These are phyloP conservation scores for Novumbra hubbsi DNA, from an alignment of 2,797 vertebrate species.

Conservation along the genomic window DNA sequence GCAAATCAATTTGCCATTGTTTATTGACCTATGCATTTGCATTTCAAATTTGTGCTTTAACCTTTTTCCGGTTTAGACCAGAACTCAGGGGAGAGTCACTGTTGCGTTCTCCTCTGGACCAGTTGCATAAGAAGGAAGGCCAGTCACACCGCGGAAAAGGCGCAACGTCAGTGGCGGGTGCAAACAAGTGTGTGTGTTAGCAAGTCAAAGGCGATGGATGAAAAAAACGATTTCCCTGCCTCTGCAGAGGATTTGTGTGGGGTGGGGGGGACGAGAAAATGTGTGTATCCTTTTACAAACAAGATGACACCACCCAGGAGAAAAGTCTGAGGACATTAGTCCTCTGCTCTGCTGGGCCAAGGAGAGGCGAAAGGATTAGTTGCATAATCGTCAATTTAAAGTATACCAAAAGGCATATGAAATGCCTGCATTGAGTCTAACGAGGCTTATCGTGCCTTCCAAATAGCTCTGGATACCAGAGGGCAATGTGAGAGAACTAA, in stretches of 20 bases:
- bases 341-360: neutral
- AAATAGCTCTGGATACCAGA: constrained; percentile 12
- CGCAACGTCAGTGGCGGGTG: neutral
- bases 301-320: neutral
- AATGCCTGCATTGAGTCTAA: constrained; percentile 7
- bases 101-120: neutral
- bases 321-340: neutral
- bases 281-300: neutral
- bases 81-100: neutral
- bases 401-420: constrained; percentile 8
- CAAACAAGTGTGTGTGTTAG: constrained; percentile 1
- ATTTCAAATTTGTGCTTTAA: neutral
- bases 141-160: neutral
- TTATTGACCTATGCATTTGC: neutral
- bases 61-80: neutral
- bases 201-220: neutral
- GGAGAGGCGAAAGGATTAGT: neutral
- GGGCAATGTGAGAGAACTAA: neutral
- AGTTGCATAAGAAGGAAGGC: neutral
- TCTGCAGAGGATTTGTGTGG: neutral
- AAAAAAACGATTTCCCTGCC: neutral
- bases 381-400: neutral
- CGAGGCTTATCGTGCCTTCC: constrained; percentile 21
- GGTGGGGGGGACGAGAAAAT: neutral
- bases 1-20: neutral